Percentiles rank a stretch among this genome's conserved stretches.
Evolutionary conservation across 2,113 vertebrate species (phyloP).

Genomic region (Myrmophylax atrothorax): DNA sequence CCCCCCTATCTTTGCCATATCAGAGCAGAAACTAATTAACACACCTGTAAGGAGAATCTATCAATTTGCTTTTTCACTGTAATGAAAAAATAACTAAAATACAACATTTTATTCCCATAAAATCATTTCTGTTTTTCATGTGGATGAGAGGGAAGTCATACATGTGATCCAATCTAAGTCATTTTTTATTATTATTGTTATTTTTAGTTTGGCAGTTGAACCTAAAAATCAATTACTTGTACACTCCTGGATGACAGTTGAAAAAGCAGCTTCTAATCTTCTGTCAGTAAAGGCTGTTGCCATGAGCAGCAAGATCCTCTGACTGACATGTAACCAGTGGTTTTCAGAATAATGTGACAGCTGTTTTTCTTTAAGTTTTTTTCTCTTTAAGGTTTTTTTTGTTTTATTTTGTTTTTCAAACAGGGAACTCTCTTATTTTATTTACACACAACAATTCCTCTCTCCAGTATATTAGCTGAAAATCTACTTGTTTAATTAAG

Average conservation of each 20-base stretch:
- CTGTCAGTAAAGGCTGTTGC: slow-evolving; percentile 28
- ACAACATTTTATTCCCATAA: background rate
- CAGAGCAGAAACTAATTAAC: background rate
- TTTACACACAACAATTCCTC: background rate
- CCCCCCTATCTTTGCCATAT: background rate
- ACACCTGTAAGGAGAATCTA: background rate
- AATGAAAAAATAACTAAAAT: background rate
- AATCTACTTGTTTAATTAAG: slow-evolving; percentile 58
- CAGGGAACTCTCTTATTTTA: background rate
- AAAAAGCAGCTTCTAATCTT: slow-evolving; percentile 25
- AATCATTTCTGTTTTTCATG: background rate
- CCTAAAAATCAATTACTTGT: slow-evolving; percentile 58
- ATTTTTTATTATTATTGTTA: slow-evolving; percentile 49
- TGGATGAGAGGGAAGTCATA: background rate
- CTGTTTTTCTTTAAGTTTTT: background rate
- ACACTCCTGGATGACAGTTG: slow-evolving; percentile 22
- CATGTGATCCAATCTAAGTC: background rate
- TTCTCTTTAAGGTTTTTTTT: background rate
- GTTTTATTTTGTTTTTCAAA: background rate
- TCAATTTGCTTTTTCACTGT: background rate
- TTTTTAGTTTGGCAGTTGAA: slow-evolving; percentile 43
- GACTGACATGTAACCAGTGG: slow-evolving; percentile 26
- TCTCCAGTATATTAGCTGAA: slow-evolving; percentile 18
- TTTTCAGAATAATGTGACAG: slow-evolving; percentile 43
- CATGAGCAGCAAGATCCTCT: slow-evolving; percentile 5